Evolutionary conservation across 1,140 invertebrate genomes (phyloP), one percentile per base, ranked within the genome.

Genomic region (Zaprionus africanus): DNA sequence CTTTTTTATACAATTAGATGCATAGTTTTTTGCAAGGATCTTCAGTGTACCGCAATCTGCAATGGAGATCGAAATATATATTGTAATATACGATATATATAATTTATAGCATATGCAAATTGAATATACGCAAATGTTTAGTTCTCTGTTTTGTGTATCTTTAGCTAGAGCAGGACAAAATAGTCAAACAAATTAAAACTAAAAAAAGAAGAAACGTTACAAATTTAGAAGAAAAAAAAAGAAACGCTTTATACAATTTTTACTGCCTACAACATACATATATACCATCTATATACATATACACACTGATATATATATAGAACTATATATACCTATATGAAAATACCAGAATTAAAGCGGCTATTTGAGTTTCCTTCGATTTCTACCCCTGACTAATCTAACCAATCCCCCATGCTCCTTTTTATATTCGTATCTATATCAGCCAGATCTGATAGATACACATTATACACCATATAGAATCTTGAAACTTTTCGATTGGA

Each of bases 241-340:
- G 36, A 77, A 56, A 46, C 70, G 75, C 75, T 77, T 51, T 51
- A 51, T 66, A 73, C 38, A 28, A 77, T 60, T 72, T 73, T 73
- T 66, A 67, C 74, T 73, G 70, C 75, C 67, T 73, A 73, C n/a
- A 46, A 43, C 41, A 46, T 15, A 38, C 49, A 62, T 60, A 63
- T 51, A 51, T 24, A 46, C 15, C 2, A 41, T 41, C 15, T 41
- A 17, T n/a, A 46, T 51, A 46, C 34, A 63, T 56, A 56, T 64
- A 53, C 24, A 51, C 7, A 51, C 11, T 4, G 15, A 22, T 46
- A 46, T 61, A 58, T 54, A 65, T 65, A 76, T 36, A 76, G 57
- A 73, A 22, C 17, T 54, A 66, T 28, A 67, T 60, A 46, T 34
- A 41, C 38, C 15, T n/a, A n/a, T 49, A 58, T 31, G 9, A 38